A percentile compares a stretch with the other conserved stretches of the same genome.
phyloP scores from a whole-genome alignment of 2,888 invertebrate genomes.

The Epiblema foenella region DNA sequence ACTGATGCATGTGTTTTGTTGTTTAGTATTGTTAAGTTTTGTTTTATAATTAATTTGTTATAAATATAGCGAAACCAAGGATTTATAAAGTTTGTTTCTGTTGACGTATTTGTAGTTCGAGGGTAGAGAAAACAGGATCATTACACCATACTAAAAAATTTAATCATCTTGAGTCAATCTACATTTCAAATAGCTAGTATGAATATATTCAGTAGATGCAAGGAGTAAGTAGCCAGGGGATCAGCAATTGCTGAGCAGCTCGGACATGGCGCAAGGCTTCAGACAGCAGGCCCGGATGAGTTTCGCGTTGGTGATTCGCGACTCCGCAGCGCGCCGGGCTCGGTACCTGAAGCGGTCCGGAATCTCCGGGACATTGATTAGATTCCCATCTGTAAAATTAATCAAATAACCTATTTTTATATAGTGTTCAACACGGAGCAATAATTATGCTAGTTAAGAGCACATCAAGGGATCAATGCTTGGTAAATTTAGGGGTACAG shows the following conservation, averaged over 20 bases:
- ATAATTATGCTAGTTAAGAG: no score
- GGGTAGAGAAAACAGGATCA: not conserved
- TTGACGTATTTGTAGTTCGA: not conserved
- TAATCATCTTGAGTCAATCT: not conserved
- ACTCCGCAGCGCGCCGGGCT: not conserved
- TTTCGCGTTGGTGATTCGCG: not conserved
- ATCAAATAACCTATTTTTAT: not conserved
- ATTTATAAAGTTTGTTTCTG: slow-evolving; percentile 60
- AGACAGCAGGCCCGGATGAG: slow-evolving; percentile 49
- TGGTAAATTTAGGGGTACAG: no score
- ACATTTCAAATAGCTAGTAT: not conserved
- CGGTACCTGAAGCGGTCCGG: slow-evolving; percentile 27
- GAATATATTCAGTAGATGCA: not conserved
- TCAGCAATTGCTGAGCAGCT: slow-evolving; percentile 51
- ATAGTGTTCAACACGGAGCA: no score
- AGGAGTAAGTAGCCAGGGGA: not conserved
- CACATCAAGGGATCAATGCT: no score
- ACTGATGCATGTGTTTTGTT: slow-evolving; percentile 73
- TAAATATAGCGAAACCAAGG: slow-evolving; percentile 70
- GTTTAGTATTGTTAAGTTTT: slow-evolving; percentile 59
- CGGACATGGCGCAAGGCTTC: slow-evolving; percentile 47
- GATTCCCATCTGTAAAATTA: slow-evolving; percentile 6
- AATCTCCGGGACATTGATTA: not conserved
- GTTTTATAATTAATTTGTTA: slow-evolving; percentile 49
- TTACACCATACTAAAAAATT: not conserved